phyloP scores from a whole-genome alignment of 2,888 invertebrate species.

The Aspidapion aeneum region DNA sequence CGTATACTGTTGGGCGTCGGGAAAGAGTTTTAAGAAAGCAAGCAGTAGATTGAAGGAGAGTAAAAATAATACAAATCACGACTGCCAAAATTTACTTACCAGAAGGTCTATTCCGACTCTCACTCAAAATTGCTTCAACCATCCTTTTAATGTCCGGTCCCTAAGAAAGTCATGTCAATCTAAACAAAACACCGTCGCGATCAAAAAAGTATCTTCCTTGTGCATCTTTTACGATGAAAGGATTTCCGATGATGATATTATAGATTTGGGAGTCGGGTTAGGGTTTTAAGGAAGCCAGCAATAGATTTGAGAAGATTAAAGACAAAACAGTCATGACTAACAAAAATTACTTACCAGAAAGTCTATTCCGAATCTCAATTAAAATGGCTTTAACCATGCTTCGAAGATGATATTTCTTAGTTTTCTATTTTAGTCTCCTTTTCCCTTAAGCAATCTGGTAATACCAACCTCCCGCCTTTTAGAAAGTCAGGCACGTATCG shows the following conservation, averaged over 20 bases:
- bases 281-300: too few relatives aligned
- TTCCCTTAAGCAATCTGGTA: conserved; percentile 95
- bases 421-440: conserved; percentile 75
- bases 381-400: too few relatives aligned
- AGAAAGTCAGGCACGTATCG: conserved; percentile 87
- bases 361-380: too few relatives aligned
- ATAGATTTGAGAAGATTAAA: too few relatives aligned
- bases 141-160: conserved; percentile 83
- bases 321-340: too few relatives aligned
- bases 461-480: conserved; percentile 80
- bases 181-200: conserved; percentile 95
- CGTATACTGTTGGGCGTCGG: conserved; percentile 72
- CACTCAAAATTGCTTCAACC: conserved; percentile 59
- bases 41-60: too few relatives aligned
- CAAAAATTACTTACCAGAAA: too few relatives aligned
- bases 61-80: too few relatives aligned
- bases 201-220: conserved; percentile 93
- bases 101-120: conserved; percentile 51
- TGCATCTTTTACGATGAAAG: conserved; percentile 64
- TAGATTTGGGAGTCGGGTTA: conserved; percentile 74
- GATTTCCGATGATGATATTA: conserved; percentile 68
- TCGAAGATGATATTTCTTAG: conserved; percentile 66
- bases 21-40: too few relatives aligned
- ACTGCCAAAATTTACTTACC: too few relatives aligned
- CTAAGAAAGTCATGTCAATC: conserved; percentile 93